Evolutionary conservation across 2,797 vertebrate genomes (phyloP), one percentile per base, ranked within the genome.

Genomic region (Sciaenops ocellatus): DNA sequence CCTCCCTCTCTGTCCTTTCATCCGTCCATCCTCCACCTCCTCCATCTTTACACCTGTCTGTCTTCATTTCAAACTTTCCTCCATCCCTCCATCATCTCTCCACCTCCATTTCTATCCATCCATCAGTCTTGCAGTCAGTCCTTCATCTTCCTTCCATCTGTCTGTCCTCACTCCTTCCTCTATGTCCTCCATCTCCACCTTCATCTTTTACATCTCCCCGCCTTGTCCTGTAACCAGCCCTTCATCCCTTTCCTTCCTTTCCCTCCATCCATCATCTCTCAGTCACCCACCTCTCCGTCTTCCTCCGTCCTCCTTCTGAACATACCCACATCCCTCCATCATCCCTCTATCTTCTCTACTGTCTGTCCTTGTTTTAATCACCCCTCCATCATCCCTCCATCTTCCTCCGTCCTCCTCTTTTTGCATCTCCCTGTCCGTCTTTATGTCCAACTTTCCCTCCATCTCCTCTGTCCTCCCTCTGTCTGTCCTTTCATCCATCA

Each of bases 241-340:
- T 60, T 20, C 44, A 41, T 18, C 16, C 51, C 3, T 52, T 13
- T 10, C 17, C 6, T n/a, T 65, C 5, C 41, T 48, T 56, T 50
- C 56, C 69, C 47, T 63, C 63, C 69, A 46, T 63, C 54, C 13
- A 47, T 66, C 52, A 18, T 47, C n/a, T 55, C 20, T 51, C 5
- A 7, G 15, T 20, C 28, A 9, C n/a, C 11, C 8, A 11, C 10
- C 1, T 12, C 4, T 10, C 41, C 24, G 3, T 46, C 10, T 41
- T 38, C 10, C 1, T 48, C 22, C 18, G 56, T 34, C 13, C 1
- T 68, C 5, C 6, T 38, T 13, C 22, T 7, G 41, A 6, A 5
- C 30, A 30, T 30, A 30, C 30, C 6, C 6, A 1, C 22, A n/a
- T 5, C 20, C 26, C 20, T 52, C 12, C 50, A 5, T n/a, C 48